Base-by-base conservation (phyloP, 1,140 invertebrate genomes). In the Sminthurides bifidus region DNA sequence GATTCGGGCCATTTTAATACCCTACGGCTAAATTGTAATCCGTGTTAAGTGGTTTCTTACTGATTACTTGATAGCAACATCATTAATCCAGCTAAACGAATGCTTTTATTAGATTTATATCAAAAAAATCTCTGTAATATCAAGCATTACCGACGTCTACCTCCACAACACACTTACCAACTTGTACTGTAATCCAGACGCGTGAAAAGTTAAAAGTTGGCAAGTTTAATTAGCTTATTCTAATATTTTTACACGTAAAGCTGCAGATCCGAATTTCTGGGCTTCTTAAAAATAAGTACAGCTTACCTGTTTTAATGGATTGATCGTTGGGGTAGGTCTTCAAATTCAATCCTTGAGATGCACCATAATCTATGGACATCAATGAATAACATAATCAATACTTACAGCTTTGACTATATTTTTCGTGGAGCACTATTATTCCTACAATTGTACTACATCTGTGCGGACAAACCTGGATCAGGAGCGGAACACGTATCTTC, bases 401-500 rank as follows among this genome's bases (percentile, higher is more conserved):
- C 6, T 29, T 23, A 57, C n/a, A n/a, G n/a, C n/a, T n/a, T n/a
- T n/a, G n/a, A n/a, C n/a, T n/a, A 52, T 38, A 17, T 40, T 40
- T 43, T 17, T 43, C 21, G 19, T 51, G 19, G 31, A 35, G 35
- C 31, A 27, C 43, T 21, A 52, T 23, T 38, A 52, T 5, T 31
- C 48, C 29, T 50, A 60, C 54, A n/a, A n/a, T n/a, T n/a, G n/a
- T n/a, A n/a, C n/a, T n/a, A n/a, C n/a, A n/a, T n/a, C n/a, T n/a
- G n/a, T n/a, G n/a, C n/a, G n/a, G n/a, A n/a, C n/a, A n/a, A n/a
- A n/a, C n/a, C n/a, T n/a, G n/a, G n/a, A n/a, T n/a, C n/a, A n/a
- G n/a, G 63, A 70, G 67, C n/a, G n/a, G n/a, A 54, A 78, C 88
- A 92, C 73, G 84, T 81, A 71, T 85, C 81, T 76, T 93, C 89